A percentile compares a stretch with the other conserved stretches of the same genome.
Evolutionary conservation across 2,797 vertebrate genomes (phyloP).

Genomic region (Sciaenops ocellatus): DNA sequence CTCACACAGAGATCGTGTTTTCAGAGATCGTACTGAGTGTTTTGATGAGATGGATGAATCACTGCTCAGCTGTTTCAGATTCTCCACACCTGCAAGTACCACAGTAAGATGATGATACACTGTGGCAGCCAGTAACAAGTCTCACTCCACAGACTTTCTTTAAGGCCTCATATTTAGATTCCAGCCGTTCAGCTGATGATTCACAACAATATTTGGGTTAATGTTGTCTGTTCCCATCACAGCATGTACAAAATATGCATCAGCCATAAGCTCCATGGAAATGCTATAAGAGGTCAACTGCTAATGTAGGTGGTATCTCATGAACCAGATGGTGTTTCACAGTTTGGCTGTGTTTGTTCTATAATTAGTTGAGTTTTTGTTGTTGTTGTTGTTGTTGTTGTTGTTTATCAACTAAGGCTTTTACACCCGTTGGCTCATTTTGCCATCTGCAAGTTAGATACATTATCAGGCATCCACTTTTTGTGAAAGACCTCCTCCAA

Average conservation of each 20-base stretch:
- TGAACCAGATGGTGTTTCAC: conserved; percentile 33
- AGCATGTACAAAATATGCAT: conserved; percentile 9
- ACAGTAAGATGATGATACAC: not conserved
- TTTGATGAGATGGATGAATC: no score
- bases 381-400: no score
- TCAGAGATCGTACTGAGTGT: no score
- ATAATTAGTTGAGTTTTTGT: conserved; percentile 26
- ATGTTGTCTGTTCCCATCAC: not conserved
- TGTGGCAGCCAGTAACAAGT: not conserved
- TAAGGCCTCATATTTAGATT: not conserved
- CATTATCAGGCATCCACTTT: conserved; percentile 13
- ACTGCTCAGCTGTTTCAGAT: no score
- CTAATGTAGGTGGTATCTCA: conserved; percentile 35
- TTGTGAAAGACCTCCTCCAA: conserved; percentile 8
- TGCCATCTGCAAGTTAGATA: conserved; percentile 2
- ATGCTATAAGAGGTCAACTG: conserved; percentile 23
- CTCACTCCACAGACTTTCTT: not conserved
- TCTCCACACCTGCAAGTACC: no score
- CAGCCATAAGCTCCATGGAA: not conserved
- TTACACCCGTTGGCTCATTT: conserved; percentile 29
- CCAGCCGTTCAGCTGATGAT: not conserved
- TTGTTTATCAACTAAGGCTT: conserved; percentile 11
- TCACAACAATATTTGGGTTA: conserved; percentile 14
- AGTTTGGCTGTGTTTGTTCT: conserved; percentile 14
- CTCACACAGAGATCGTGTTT: no score